These are phyloP conservation scores for Centruroides vittatus DNA, from an alignment of 1,140 invertebrate genomes.

Conservation along the genomic window DNA sequence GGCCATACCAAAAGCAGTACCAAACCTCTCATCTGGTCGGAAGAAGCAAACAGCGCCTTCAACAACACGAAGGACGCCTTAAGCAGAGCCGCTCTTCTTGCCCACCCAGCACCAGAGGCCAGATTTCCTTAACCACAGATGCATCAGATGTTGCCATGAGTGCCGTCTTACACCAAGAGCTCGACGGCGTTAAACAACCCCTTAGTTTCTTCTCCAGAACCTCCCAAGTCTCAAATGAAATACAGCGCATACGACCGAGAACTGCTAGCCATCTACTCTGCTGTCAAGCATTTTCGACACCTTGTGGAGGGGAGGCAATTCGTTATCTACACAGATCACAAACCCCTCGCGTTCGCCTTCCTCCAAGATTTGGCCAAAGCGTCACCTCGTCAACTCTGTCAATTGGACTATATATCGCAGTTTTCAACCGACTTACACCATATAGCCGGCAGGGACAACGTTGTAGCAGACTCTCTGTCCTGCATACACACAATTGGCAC, in stretches of 20 bases:
- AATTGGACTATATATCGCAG: constrained; percentile 27
- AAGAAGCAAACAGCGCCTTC: constrained; percentile 23
- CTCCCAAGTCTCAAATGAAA: constrained; percentile 1
- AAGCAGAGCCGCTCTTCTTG: neutral
- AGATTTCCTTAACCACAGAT: constrained; percentile 1
- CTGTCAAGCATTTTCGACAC: constrained; percentile 17
- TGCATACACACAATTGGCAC: too few species aligned
- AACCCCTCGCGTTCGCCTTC: constrained; percentile 19
- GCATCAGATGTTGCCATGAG: constrained; percentile 4
- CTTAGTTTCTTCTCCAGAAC: constrained; percentile 13
- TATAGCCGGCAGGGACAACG: too few species aligned
- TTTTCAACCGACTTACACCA: constrained; percentile 17
- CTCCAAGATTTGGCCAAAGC: constrained; percentile 3
- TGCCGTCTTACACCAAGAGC: constrained; percentile 9
- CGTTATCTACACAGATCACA: constrained; percentile 15
- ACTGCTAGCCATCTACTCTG: neutral
- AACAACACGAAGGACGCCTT: constrained; percentile 25
- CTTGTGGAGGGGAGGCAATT: constrained; percentile 17
- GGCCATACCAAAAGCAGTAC: neutral
- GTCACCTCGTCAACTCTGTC: constrained; percentile 3
- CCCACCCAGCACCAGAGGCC: neutral
- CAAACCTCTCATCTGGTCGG: constrained; percentile 7
- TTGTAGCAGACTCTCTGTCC: too few species aligned
- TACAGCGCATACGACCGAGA: neutral
- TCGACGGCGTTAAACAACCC: neutral